These are phyloP conservation scores for Aphodius granarius DNA, from an alignment of 2,888 invertebrate genomes.

Conservation along the genomic window DNA sequence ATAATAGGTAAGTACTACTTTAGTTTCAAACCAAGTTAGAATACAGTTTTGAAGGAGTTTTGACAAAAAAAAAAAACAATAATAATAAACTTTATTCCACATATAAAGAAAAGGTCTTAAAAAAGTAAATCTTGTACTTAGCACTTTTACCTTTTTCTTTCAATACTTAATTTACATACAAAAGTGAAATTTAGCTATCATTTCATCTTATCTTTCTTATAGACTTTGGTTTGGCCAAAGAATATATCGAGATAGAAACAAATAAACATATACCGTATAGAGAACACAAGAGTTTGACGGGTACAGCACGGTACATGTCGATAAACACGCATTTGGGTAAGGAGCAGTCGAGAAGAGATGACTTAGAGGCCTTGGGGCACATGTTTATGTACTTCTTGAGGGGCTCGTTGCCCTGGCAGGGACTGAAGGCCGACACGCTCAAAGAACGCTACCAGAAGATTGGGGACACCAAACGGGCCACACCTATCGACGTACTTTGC, in stretches of 20 bases:
- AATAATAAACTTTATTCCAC: too few relatives aligned
- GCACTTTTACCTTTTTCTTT: too few relatives aligned
- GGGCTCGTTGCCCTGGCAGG: constrained; percentile 99
- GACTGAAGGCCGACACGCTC: constrained; percentile 98
- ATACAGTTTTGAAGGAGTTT: constrained; percentile 35
- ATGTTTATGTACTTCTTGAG: constrained; percentile 99
- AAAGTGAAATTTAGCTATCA: too few relatives aligned
- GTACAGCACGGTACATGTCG: constrained; percentile 99
- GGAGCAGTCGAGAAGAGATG: constrained; percentile 99
- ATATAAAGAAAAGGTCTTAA: too few relatives aligned
- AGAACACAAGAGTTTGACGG: constrained; percentile 99
- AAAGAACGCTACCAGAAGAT: constrained; percentile 99
- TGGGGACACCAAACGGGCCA: constrained; percentile 98
- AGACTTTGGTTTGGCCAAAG: constrained; percentile 99
- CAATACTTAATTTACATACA: too few relatives aligned
- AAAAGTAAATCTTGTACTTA: too few relatives aligned
- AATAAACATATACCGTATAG: constrained; percentile 99
- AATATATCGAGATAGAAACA: constrained; percentile 99
- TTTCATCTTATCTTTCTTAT: too few relatives aligned
- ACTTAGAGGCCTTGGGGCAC: constrained; percentile 98
- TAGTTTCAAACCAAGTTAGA: neutral
- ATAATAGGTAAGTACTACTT: constrained; percentile 79
- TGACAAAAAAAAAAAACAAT: too few relatives aligned
- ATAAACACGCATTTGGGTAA: constrained; percentile 99
- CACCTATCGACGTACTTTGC: constrained; percentile 92